These are phyloP conservation scores for Drosophila bipectinata DNA, from an alignment of 1,140 invertebrate species.

Conservation along the genomic window DNA sequence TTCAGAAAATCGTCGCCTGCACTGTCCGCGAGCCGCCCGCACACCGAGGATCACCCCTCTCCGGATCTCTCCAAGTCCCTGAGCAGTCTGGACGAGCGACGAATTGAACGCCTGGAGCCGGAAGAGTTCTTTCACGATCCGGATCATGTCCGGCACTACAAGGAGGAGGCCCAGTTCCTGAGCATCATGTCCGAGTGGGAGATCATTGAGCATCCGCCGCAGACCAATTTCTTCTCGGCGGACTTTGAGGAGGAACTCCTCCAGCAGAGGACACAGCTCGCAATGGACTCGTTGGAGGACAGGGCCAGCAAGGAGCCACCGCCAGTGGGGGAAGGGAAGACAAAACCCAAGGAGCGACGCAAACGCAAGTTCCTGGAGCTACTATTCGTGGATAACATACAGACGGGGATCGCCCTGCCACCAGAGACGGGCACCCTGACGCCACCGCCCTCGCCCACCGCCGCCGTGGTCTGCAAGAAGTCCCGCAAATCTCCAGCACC, in stretches of 20 bases:
- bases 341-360: neutral
- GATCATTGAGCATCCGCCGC: conserved; percentile 69
- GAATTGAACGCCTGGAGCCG: conserved; percentile 72
- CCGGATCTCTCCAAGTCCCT: conserved; percentile 50
- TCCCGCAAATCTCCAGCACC: conserved; percentile 35
- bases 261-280: conserved; percentile 39
- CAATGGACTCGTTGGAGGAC: neutral
- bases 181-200: conserved; percentile 82
- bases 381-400: conserved; percentile 67
- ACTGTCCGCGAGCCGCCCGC: conserved; percentile 84
- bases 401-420: conserved; percentile 60
- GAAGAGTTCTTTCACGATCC: conserved; percentile 83
- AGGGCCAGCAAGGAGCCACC: neutral
- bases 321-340: neutral
- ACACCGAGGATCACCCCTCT: neutral
- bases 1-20: conserved; percentile 86
- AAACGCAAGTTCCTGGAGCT: conserved; percentile 60
- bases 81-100: conserved; percentile 47
- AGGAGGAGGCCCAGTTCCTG: conserved; percentile 73
- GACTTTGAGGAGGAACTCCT: conserved; percentile 80
- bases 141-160: conserved; percentile 73
- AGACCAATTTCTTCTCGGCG: conserved; percentile 69
- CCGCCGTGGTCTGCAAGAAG: conserved; percentile 45
- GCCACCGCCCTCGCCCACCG: neutral
- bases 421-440: neutral